A percentile compares a stretch with the other conserved stretches of the same genome.
phyloP scores from a whole-genome alignment of 1,140 invertebrate species.

The Drosophila teissieri region DNA sequence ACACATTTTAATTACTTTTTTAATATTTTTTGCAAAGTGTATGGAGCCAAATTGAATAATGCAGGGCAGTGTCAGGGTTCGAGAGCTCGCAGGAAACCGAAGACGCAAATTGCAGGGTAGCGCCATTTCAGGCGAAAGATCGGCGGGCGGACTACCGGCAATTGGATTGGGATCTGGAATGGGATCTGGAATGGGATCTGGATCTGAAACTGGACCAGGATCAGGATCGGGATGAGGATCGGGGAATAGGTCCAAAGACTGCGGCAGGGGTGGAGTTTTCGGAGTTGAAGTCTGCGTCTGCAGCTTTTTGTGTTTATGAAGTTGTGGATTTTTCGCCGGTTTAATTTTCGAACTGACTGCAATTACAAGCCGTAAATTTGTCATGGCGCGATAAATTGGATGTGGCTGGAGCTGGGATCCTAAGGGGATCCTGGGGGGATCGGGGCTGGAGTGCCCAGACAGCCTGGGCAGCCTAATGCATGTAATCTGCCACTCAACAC shows the following conservation, averaged over 20 bases:
- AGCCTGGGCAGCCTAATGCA: constrained; percentile 74
- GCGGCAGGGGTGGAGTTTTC: neutral
- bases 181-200: constrained; percentile 12
- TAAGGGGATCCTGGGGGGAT: neutral
- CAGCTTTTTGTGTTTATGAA: constrained; percentile 67
- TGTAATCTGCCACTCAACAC: constrained; percentile 83
- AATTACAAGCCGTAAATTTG: constrained; percentile 83
- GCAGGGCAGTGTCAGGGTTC: constrained; percentile 26
- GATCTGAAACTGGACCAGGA: neutral
- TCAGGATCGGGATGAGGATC: neutral
- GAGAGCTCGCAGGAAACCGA: constrained; percentile 67
- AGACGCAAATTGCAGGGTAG: constrained; percentile 77
- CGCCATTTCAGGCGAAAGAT: constrained; percentile 51
- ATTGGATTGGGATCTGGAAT: constrained; percentile 6
- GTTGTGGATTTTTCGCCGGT: constrained; percentile 74
- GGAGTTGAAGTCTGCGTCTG: constrained; percentile 5
- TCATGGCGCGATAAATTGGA: constrained; percentile 81
- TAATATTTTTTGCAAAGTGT: neutral
- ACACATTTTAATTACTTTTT: too few species aligned
- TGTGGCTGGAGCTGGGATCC: neutral
- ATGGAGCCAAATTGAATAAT: constrained; percentile 31
- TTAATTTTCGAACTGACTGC: constrained; percentile 75
- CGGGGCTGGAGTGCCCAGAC: constrained; percentile 3
- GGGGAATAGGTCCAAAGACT: neutral
- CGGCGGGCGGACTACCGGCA: constrained; percentile 16